phyloP scores from a whole-genome alignment of 2,113 vertebrate species.

The Ptyas mucosa region DNA sequence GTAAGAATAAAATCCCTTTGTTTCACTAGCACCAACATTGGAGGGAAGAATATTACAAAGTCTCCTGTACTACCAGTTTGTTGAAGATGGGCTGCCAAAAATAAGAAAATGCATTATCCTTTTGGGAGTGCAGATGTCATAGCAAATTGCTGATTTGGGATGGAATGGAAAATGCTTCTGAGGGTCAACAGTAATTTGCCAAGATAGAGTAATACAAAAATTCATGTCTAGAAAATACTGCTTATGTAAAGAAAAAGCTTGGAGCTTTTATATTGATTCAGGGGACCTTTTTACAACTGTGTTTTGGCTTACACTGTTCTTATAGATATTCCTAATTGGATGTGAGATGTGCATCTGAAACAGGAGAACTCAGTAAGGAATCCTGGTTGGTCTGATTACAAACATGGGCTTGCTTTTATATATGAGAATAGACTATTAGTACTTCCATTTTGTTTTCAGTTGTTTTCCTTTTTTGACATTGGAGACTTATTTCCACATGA shows the following conservation, averaged over 20 bases:
- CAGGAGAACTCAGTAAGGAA: background rate
- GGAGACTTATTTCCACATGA: background rate
- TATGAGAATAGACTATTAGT: background rate
- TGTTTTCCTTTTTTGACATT: background rate
- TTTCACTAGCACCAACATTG: background rate
- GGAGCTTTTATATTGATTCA: background rate
- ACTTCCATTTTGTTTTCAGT: background rate
- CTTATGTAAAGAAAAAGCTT: background rate
- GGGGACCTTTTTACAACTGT: background rate
- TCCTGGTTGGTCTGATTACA: background rate
- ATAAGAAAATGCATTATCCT: background rate
- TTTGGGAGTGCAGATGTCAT: background rate
- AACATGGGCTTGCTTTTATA: background rate
- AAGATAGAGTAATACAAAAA: background rate
- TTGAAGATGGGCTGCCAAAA: background rate
- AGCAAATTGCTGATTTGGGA: background rate
- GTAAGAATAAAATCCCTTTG: background rate
- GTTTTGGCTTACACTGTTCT: background rate
- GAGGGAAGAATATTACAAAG: background rate
- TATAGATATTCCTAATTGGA: background rate
- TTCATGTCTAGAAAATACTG: background rate
- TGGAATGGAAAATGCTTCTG: background rate
- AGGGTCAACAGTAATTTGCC: background rate
- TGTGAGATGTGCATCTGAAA: background rate
- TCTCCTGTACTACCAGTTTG: background rate